Evolutionary conservation across 2,113 vertebrate genomes (phyloP).

Genomic region (Pygathrix nemaeus): DNA sequence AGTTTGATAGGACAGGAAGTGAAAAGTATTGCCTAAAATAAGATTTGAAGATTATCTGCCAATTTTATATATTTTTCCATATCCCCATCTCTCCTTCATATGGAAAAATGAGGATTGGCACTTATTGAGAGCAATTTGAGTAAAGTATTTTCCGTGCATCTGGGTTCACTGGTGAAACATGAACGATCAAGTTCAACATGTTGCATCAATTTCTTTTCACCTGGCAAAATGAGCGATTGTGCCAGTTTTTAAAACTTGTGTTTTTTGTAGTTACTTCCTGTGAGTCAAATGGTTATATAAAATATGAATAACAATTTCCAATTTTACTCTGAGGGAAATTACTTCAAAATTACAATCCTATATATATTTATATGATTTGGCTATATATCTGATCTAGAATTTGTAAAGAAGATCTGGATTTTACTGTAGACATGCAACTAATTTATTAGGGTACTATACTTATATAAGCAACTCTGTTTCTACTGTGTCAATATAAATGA

Average conservation of each 20-base stretch:
- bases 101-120: background rate
- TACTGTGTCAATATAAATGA: background rate
- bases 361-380: background rate
- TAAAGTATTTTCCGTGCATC: background rate
- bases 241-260: background rate
- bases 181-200: background rate
- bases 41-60: slow-evolving; percentile 37
- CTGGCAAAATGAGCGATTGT: background rate
- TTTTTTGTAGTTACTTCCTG: slow-evolving; percentile 23
- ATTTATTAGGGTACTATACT: background rate
- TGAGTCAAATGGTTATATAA: background rate
- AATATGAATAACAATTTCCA: slow-evolving; percentile 35
- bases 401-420: background rate
- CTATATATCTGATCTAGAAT: background rate
- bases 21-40: slow-evolving; percentile 19
- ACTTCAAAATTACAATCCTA: background rate
- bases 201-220: slow-evolving; percentile 46
- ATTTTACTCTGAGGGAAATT: background rate
- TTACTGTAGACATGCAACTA: background rate
- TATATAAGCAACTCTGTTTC: background rate
- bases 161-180: background rate
- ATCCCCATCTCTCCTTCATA: background rate
- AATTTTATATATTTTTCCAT: background rate
- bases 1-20: background rate
- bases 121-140: background rate